Evolutionary conservation across 2,797 vertebrate species (phyloP).

Genomic region (Enteromius radiatus): DNA sequence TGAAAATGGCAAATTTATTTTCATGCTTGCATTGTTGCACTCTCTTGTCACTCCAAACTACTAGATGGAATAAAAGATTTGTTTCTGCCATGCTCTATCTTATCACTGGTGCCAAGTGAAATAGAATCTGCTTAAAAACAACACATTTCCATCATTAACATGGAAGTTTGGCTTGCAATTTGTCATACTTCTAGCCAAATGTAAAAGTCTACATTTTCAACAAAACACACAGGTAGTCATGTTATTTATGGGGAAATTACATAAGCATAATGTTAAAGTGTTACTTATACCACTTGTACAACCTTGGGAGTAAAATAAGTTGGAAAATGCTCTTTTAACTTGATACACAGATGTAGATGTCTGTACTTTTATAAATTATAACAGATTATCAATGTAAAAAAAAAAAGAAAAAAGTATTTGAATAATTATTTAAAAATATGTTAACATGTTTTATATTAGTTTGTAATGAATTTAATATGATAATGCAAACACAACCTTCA

Average conservation of each 20-base stretch:
- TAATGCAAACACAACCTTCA: constrained; percentile 60
- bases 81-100: constrained; percentile 25
- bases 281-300: no score
- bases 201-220: no score
- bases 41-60: constrained; percentile 1
- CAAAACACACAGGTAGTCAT: not conserved
- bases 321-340: not conserved
- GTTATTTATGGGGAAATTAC: not conserved
- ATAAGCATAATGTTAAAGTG: not conserved
- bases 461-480: constrained; percentile 60
- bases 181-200: not conserved
- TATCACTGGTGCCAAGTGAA: not conserved
- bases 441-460: not conserved
- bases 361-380: not conserved
- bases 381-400: not conserved
- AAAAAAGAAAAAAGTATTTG: no score
- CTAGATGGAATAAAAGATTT: constrained; percentile 7
- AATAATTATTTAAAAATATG: no score
- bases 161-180: not conserved
- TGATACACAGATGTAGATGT: not conserved
- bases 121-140: not conserved
- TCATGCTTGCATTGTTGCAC: not conserved
- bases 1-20: not conserved
- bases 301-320: not conserved
- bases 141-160: not conserved